These are phyloP conservation scores for Anhinga rufa DNA, from an alignment of 2,113 vertebrate genomes.

Conservation along the genomic window DNA sequence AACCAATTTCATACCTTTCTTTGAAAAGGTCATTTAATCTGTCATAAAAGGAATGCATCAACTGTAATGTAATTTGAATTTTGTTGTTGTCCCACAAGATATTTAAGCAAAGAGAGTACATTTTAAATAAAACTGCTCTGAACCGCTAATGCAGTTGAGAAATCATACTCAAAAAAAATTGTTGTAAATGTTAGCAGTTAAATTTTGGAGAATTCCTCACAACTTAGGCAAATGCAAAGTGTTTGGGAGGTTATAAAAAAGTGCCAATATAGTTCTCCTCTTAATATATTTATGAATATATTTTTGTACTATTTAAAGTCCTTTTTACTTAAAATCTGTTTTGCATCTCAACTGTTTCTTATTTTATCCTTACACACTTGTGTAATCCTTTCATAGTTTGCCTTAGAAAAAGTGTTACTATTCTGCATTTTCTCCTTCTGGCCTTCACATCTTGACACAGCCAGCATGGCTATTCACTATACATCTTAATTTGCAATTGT, in stretches of 20 bases:
- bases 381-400: background rate
- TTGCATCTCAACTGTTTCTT: background rate
- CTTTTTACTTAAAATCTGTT: background rate
- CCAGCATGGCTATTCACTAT: background rate
- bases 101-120: background rate
- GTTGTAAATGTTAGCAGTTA: background rate
- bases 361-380: background rate
- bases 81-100: background rate
- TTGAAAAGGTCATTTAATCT: constrained; percentile 10
- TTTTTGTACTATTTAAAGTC: background rate
- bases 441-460: background rate
- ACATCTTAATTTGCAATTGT: background rate
- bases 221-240: background rate
- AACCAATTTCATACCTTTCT: background rate
- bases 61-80: background rate
- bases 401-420: background rate
- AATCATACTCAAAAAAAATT: rapidly evolving
- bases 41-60: background rate
- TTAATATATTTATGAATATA: background rate
- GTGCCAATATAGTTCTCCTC: background rate
- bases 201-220: background rate
- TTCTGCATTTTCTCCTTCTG: background rate
- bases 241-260: background rate
- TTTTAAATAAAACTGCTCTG: background rate
- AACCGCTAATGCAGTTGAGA: background rate